Conservation (phyloP, 2,888 invertebrate genomes). For the Nephrotoma guestfalica region DNA sequence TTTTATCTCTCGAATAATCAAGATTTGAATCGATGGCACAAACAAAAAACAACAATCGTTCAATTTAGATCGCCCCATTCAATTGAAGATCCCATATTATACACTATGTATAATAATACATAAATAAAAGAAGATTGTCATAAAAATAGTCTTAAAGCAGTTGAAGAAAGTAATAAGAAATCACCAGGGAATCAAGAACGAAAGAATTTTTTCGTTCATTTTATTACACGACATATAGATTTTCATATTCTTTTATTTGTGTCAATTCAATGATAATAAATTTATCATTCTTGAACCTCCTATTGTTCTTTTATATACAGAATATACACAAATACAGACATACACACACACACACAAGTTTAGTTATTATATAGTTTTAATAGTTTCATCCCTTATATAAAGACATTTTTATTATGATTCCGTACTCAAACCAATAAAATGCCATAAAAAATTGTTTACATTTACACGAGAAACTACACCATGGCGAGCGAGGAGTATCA, state of each 20-base stretch:
- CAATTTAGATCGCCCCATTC: neutral
- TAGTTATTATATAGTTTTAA: neutral
- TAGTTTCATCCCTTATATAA: neutral
- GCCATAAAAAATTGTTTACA: neutral
- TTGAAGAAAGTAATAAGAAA: neutral
- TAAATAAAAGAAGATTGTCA: neutral
- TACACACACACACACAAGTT: neutral
- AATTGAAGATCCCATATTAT: neutral
- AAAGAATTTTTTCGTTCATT: neutral
- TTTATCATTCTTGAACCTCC: neutral
- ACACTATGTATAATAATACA: neutral
- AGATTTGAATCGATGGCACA: neutral
- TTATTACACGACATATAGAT: neutral
- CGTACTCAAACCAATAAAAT: neutral
- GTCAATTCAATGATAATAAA: neutral
- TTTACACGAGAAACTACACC: neutral
- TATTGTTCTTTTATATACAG: neutral
- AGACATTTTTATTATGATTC: neutral
- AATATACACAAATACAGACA: too few relatives aligned
- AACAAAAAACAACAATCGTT: neutral
- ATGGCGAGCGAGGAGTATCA: neutral
- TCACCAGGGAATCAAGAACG: neutral
- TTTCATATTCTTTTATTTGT: neutral
- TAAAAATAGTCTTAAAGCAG: neutral
- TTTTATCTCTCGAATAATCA: neutral